Percentiles rank a stretch among this genome's conserved stretches.
phyloP scores from a whole-genome alignment of 1,140 invertebrate species.

The Macrotrachela quadricornifera region DNA sequence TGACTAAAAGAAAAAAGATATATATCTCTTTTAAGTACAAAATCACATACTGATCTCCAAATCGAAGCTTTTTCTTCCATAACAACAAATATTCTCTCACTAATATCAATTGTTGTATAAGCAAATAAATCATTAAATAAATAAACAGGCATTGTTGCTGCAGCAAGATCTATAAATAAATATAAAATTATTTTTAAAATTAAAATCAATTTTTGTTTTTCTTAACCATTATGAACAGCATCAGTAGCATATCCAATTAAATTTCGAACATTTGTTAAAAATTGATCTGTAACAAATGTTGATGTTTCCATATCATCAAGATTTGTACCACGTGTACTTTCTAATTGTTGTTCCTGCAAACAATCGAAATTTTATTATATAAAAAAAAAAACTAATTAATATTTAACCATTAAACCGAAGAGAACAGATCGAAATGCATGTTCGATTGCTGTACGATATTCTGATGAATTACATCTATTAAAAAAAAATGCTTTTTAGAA shows the following conservation, averaged over 20 bases:
- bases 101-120: slow-evolving; percentile 1
- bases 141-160: too few relatives aligned
- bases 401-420: not conserved
- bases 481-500: too few relatives aligned
- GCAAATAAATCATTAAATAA: not conserved
- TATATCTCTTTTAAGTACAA: not conserved
- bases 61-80: slow-evolving; percentile 1
- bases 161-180: too few relatives aligned
- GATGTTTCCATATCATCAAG: not conserved
- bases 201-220: too few relatives aligned
- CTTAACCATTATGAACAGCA: too few relatives aligned
- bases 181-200: too few relatives aligned
- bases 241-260: not conserved
- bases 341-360: not conserved
- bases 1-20: not conserved
- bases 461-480: too few relatives aligned
- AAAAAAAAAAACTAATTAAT: not conserved
- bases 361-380: not conserved
- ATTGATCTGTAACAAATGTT: not conserved
- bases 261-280: not conserved
- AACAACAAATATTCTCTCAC: slow-evolving; percentile 2
- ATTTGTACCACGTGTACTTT: not conserved
- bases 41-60: not conserved
- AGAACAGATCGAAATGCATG: slow-evolving; percentile 2
- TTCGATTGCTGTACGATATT: not conserved